Percentiles rank a stretch among this genome's conserved stretches.
Conservation (phyloP, 2,113 vertebrate species). For the Dicaeum eximium region DNA sequence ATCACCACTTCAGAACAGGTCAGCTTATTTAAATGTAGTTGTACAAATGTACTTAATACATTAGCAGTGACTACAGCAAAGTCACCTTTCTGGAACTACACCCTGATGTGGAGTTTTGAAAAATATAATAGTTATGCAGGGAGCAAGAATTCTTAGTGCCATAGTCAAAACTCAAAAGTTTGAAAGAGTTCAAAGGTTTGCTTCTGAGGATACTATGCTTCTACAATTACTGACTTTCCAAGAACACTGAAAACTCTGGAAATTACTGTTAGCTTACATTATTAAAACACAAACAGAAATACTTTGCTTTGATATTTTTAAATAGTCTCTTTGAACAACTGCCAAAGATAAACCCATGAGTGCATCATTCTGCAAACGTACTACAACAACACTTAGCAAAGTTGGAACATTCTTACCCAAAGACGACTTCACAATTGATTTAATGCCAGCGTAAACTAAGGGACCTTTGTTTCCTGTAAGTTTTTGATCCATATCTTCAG, state of each 20-base stretch:
- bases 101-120: neutral
- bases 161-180: neutral
- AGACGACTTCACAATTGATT: slow-evolving; percentile 92
- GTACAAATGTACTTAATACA: neutral
- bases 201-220: neutral
- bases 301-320: neutral
- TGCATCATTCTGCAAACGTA: neutral
- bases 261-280: neutral
- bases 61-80: neutral
- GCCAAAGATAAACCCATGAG: neutral
- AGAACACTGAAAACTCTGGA: neutral
- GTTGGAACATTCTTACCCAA: slow-evolving; percentile 81
- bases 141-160: neutral
- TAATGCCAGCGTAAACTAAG: slow-evolving; percentile 93
- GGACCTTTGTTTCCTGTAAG: slow-evolving; percentile 88
- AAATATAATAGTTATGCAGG: neutral
- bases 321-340: neutral
- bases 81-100: neutral
- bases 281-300: neutral
- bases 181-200: neutral
- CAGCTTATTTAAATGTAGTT: neutral
- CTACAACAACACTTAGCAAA: neutral
- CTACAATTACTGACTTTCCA: neutral
- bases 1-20: neutral
- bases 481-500: slow-evolving; percentile 92